phyloP scores from a whole-genome alignment of 92 coral and sea anemone genomes.

The Muricea muricata region DNA sequence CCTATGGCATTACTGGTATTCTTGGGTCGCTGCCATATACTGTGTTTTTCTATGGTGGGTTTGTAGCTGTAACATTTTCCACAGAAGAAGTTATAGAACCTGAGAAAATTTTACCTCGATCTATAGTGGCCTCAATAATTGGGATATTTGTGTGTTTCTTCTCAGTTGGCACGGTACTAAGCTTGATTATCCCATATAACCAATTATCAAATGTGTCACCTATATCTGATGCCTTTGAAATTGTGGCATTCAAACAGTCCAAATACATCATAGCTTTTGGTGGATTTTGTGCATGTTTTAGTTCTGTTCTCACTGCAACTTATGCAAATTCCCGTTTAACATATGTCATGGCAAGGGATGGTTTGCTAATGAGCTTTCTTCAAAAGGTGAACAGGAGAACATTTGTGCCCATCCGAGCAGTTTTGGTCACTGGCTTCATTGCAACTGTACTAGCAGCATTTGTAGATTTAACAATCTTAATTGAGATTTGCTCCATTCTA shows the following conservation, averaged over 20 bases:
- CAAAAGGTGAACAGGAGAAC: background rate
- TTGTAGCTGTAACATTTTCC: conserved; percentile 9
- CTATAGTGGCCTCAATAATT: conserved; percentile 15
- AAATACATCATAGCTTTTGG: conserved; percentile 42
- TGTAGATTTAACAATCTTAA: conserved; percentile 18
- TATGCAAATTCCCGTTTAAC: conserved; percentile 26
- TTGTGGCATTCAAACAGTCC: conserved; percentile 22
- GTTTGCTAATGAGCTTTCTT: conserved; percentile 11
- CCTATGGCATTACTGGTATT: conserved; percentile 28
- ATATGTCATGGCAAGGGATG: conserved; percentile 37
- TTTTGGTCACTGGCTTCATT: background rate
- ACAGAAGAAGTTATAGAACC: conserved; percentile 32
- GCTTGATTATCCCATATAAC: conserved; percentile 10
- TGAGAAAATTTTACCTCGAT: background rate
- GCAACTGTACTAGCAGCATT: conserved; percentile 6
- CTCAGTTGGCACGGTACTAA: conserved; percentile 4
- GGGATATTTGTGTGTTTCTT: conserved; percentile 8
- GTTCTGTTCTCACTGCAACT: conserved; percentile 22
- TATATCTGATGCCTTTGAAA: conserved; percentile 14
- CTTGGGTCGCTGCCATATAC: conserved; percentile 10
- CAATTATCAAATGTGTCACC: conserved; percentile 5
- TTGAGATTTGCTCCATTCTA: conserved; percentile 29
- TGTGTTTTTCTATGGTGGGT: conserved; percentile 35
- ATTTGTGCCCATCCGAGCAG: background rate
- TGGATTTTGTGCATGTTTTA: conserved; percentile 33